Base-by-base conservation (phyloP, 2,113 vertebrate species). In the Gnathonemus longibarbis region DNA sequence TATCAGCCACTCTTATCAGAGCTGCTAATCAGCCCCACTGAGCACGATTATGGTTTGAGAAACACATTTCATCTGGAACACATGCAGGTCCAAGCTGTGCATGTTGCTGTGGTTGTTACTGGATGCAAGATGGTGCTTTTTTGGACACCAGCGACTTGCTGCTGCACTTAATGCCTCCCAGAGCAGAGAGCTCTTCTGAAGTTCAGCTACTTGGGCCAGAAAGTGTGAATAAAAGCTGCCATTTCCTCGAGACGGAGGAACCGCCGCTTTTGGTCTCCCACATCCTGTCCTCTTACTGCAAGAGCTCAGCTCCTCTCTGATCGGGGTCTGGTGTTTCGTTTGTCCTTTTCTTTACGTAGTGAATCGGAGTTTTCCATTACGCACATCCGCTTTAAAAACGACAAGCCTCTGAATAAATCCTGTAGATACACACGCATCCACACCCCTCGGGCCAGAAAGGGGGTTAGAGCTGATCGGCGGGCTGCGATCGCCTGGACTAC, bases 221-320 rank as follows among this genome's bases (percentile, higher is more conserved):
- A 35, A 52, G 10, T 39, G 85, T 13, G 27, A 87, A 87, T 50
- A 87, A 56, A 56, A 52, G 48, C n/a, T 53, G 13, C 31, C 17
- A 87, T 35, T 50, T 52, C n/a, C 49, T 87, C 7, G 31, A 17
- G n/a, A 35, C 27, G 1, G 50, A 56, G 17, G 85, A 87, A 87
- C 39, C 1, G n/a, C 11, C 42, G 4, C 5, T 21, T 74, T 49
- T 74, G 24, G 49, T 13, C 42, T 88, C 31, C 89, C 90, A 89
- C 91, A 90, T 93, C 92, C 91, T 92, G 87, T 89, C 85, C 87
- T 52, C 84, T 24, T 46, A 58, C 88, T 74, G 31, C 42, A 21
- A 39, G 46, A 66, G 0, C 85, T 92, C 91, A 0, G 90, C 77
- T 21, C 27, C 62, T 11, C n/a, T 70, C 62, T 0, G 35, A 17